These are phyloP conservation scores for Lepidurus arcticus DNA, from an alignment of 1,140 invertebrate species.

Conservation along the genomic window DNA sequence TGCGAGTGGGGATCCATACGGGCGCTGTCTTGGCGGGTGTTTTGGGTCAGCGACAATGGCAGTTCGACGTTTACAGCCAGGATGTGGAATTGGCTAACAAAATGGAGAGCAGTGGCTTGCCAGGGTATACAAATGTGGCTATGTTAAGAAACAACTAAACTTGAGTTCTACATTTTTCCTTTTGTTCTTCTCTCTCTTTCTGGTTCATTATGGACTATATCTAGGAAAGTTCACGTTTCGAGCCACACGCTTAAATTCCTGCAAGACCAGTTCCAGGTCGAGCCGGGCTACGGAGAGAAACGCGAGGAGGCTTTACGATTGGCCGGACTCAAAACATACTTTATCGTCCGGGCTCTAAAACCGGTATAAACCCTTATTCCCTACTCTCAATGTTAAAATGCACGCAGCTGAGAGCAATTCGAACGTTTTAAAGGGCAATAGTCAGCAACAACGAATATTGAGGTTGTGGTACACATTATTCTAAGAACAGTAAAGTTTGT, in stretches of 20 bases:
- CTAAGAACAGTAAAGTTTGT: too few species aligned
- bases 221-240: conserved; percentile 87
- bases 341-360: conserved; percentile 79
- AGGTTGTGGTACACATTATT: too few species aligned
- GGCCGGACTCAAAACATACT: conserved; percentile 83
- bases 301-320: conserved; percentile 78
- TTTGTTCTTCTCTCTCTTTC: background rate
- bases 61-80: conserved; percentile 96
- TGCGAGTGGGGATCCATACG: conserved; percentile 96
- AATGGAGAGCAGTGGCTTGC: conserved; percentile 94
- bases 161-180: background rate
- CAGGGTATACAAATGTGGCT: conserved; percentile 64
- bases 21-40: conserved; percentile 93
- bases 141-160: too few species aligned
- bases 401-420: too few species aligned
- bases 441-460: too few species aligned
- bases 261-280: conserved; percentile 88
- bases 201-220: conserved; percentile 38
- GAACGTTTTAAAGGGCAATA: too few species aligned
- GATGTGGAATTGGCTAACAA: conserved; percentile 97
- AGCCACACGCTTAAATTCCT: conserved; percentile 84
- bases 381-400: background rate
- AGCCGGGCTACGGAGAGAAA: conserved; percentile 82
- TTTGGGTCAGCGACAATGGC: conserved; percentile 93
- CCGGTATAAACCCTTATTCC: conserved; percentile 48